Conservation (phyloP, 2,113 vertebrate species). For the Anolis carolinensis region DNA sequence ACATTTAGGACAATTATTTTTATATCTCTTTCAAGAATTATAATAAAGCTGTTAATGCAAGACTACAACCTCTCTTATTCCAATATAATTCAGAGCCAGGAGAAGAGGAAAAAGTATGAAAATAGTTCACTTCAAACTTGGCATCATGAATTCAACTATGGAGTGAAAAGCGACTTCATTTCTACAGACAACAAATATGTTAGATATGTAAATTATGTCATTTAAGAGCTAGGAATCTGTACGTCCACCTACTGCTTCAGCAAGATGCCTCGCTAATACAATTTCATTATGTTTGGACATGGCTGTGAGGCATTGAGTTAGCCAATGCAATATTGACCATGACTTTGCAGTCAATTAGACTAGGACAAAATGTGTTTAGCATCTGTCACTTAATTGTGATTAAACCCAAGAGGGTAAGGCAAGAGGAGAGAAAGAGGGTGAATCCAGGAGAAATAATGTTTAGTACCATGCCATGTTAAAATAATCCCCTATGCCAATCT, state of each 20-base stretch:
- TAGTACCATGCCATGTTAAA: background rate
- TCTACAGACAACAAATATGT: slow-evolving; percentile 12
- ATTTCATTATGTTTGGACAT: slow-evolving; percentile 37
- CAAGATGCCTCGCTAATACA: slow-evolving; percentile 31
- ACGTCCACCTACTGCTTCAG: slow-evolving; percentile 2
- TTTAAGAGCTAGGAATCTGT: slow-evolving; percentile 16
- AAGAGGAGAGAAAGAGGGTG: background rate
- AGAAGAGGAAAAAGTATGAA: background rate
- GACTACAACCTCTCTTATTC: background rate
- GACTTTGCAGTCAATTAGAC: slow-evolving; percentile 41
- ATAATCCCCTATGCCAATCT: background rate
- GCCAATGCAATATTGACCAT: slow-evolving; percentile 40
- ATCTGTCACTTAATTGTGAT: slow-evolving; percentile 41
- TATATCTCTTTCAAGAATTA: background rate
- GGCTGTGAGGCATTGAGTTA: slow-evolving; percentile 23
- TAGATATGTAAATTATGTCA: slow-evolving; percentile 29
- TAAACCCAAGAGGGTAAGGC: background rate
- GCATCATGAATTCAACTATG: slow-evolving; percentile 1
- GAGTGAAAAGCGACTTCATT: slow-evolving; percentile 10
- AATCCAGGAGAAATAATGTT: background rate
- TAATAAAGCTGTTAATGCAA: background rate
- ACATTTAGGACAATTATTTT: background rate
- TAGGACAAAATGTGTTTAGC: slow-evolving; percentile 37
- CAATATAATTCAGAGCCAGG: background rate
- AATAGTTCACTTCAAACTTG: background rate